These are phyloP conservation scores for Amiota mariae DNA, from an alignment of 2,888 invertebrate species.

Conservation along the genomic window DNA sequence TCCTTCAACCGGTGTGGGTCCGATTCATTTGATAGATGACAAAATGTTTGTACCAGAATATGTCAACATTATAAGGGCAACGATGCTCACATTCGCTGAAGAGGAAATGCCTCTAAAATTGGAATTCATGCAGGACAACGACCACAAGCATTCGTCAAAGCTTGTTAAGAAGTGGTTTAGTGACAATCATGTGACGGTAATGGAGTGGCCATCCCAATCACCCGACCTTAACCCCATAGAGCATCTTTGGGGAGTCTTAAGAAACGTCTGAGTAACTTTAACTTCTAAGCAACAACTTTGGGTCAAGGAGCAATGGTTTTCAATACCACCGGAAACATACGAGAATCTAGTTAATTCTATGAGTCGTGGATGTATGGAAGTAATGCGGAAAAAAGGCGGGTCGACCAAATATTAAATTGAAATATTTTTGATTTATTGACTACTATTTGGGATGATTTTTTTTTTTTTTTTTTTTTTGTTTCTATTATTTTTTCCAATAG, in stretches of 20 bases:
- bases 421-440: too few species aligned
- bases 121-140: background rate
- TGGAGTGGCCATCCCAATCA: constrained; percentile 10
- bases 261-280: background rate
- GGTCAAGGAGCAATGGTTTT: background rate
- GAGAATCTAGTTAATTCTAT: too few species aligned
- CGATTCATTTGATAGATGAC: background rate
- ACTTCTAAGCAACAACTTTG: background rate
- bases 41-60: background rate
- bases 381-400: too few species aligned
- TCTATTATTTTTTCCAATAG: too few species aligned
- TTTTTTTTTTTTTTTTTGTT: too few species aligned
- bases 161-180: background rate
- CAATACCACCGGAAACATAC: too few species aligned
- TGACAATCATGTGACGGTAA: background rate
- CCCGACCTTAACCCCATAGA: constrained; percentile 11
- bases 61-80: background rate
- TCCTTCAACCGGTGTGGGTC: background rate
- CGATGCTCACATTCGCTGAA: constrained; percentile 1
- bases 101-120: constrained; percentile 14
- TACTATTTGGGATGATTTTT: too few species aligned
- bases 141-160: background rate
- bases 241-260: constrained; percentile 2
- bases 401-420: too few species aligned
- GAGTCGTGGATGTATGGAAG: too few species aligned